phyloP scores from a whole-genome alignment of 2,888 invertebrate species.

The Ephialtes manifestator region DNA sequence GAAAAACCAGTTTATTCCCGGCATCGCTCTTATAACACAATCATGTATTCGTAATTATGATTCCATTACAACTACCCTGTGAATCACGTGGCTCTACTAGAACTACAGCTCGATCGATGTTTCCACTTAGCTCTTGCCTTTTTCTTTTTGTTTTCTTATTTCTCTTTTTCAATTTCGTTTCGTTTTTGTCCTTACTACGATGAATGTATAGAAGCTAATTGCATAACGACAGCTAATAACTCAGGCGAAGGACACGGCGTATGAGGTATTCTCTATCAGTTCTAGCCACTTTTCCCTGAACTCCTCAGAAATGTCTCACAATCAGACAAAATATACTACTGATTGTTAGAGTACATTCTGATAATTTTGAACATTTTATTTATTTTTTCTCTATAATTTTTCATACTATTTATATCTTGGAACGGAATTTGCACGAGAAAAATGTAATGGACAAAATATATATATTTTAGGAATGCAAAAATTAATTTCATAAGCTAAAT shows the following conservation, averaged over 20 bases:
- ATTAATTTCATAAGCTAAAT: too few relatives aligned
- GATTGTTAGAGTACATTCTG: background rate
- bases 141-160: background rate
- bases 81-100: background rate
- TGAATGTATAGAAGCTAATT: slow-evolving; percentile 9
- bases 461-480: too few relatives aligned
- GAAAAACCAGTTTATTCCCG: too few relatives aligned
- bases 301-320: too few relatives aligned
- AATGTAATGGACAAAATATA: too few relatives aligned
- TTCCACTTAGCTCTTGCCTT: background rate
- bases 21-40: background rate
- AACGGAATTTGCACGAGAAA: too few relatives aligned
- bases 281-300: background rate
- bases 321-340: background rate
- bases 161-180: background rate
- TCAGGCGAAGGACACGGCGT: background rate
- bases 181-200: background rate
- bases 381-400: too few relatives aligned
- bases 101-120: background rate
- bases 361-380: background rate
- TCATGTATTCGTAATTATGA: slow-evolving; percentile 12
- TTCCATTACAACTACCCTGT: background rate
- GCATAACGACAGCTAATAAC: background rate
- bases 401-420: too few relatives aligned
- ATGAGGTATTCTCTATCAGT: background rate